A percentile compares a stretch with the other conserved stretches of the same genome.
These are phyloP conservation scores for Napeogenes sylphis DNA, from an alignment of 2,888 invertebrate genomes.

Conservation along the genomic window DNA sequence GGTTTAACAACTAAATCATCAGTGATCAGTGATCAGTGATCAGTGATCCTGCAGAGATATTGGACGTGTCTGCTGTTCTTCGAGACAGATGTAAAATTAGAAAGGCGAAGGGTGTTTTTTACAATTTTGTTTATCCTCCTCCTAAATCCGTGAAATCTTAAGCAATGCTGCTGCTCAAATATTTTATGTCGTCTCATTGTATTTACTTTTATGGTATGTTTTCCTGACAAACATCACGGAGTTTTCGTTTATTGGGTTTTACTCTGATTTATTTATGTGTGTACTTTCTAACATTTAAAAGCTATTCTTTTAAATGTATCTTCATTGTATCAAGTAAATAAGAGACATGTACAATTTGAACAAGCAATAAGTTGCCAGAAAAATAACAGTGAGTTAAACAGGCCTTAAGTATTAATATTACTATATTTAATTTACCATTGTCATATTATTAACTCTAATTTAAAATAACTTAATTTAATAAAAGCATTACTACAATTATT, in stretches of 20 bases:
- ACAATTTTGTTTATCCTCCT: slow-evolving; percentile 20
- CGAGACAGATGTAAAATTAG: slow-evolving; percentile 37
- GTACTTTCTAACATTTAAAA: neutral
- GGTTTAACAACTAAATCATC: slow-evolving; percentile 56
- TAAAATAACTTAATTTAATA: slow-evolving; percentile 2
- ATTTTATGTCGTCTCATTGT: slow-evolving; percentile 26
- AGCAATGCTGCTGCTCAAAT: slow-evolving; percentile 20
- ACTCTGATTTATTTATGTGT: slow-evolving; percentile 1
- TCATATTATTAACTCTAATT: no score
- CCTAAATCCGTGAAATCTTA: slow-evolving; percentile 25
- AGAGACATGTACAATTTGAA: no score
- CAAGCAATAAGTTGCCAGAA: no score
- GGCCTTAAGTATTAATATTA: no score
- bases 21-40: no score
- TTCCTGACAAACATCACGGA: neutral
- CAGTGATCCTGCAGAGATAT: slow-evolving; percentile 39
- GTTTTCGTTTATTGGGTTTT: slow-evolving; percentile 4
- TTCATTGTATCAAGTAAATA: neutral
- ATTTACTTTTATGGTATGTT: slow-evolving; percentile 27
- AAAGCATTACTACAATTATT: slow-evolving; percentile 22
- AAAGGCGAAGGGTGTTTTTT: slow-evolving; percentile 27
- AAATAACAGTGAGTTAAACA: neutral
- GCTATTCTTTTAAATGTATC: neutral
- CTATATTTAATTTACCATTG: no score
- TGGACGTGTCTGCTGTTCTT: slow-evolving; percentile 36